Evolutionary conservation across 2,888 invertebrate genomes (phyloP), one percentile per base, ranked within the genome.

Genomic region (Anthoptus insignis): DNA sequence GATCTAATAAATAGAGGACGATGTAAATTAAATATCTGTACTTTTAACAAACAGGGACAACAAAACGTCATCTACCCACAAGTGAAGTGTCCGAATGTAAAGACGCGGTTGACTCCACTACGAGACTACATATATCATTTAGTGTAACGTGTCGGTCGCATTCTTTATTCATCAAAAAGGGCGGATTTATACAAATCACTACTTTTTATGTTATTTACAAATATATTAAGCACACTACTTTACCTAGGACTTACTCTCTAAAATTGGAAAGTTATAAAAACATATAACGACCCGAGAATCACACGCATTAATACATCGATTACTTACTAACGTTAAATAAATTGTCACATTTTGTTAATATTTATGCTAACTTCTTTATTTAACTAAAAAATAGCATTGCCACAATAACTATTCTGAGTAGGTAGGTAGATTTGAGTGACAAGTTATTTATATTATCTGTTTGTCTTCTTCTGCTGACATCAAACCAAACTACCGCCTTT

Each of bases 111-210:
- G 56, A 34, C 58, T 52, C 65, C 66, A 57, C 65, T 68, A 64
- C 52, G 49, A 56, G 29, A 56, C 59, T 56, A 52, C 53, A 64
- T 24, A 58, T 64, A 53, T 27, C 39, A 42, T 32, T 21, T 39
- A 32, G 21, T 45, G 24, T 58, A 45, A 42, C 19, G n/a, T 34
- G 16, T 52, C 42, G 27, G 29, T 34, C 37, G 52, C 8, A 32
- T 54, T 54, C 42, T 54, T 24, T 54, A 37, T 21, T 52, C 37
- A 59, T 54, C 59, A 68, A 70, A 69, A 67, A 79, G 91, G 88
- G 86, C 89, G 89, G 91, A 88, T 80, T 84, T 86, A 88, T 85
- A 87, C 75, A 86, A 83, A 86, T 81, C 70, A 80, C 91, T 91
- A 91, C 88, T 72, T 76, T 78, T 78, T 82, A 76, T 78, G 67